Evolutionary conservation across 2,113 vertebrate species (phyloP).

Genomic region (Zootoca vivipara): DNA sequence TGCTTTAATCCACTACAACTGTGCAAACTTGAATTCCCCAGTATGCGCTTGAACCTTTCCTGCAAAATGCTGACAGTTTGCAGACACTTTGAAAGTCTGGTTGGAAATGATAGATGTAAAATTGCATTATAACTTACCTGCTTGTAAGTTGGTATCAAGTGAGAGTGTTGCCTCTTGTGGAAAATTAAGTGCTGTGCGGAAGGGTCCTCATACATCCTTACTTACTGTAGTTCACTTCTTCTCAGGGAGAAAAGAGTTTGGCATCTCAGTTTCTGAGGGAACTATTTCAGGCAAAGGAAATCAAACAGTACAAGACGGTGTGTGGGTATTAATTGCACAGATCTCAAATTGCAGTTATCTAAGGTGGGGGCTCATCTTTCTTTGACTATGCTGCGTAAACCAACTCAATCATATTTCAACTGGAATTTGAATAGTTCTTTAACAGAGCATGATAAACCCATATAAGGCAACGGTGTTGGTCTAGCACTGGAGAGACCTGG

Average conservation of each 20-base stretch:
- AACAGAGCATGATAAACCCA: background rate
- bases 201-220: background rate
- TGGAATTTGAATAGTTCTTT: background rate
- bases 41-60: too few species aligned
- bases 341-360: constrained; percentile 20
- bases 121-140: background rate
- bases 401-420: background rate
- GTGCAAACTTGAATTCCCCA: too few species aligned
- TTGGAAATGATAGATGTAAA: background rate
- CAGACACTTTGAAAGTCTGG: background rate
- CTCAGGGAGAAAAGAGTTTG: background rate
- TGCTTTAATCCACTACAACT: too few species aligned
- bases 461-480: background rate
- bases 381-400: background rate
- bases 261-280: background rate
- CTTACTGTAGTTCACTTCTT: background rate
- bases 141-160: background rate
- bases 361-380: background rate
- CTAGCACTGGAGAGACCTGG: too few species aligned
- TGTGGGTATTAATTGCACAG: background rate
- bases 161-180: too few species aligned
- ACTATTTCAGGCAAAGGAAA: constrained; percentile 4
- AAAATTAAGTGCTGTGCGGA: background rate
- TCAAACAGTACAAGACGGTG: background rate
- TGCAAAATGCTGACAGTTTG: too few species aligned